These are phyloP conservation scores for Cirrhinus molitorella DNA, from an alignment of 2,797 vertebrate genomes.

Conservation along the genomic window DNA sequence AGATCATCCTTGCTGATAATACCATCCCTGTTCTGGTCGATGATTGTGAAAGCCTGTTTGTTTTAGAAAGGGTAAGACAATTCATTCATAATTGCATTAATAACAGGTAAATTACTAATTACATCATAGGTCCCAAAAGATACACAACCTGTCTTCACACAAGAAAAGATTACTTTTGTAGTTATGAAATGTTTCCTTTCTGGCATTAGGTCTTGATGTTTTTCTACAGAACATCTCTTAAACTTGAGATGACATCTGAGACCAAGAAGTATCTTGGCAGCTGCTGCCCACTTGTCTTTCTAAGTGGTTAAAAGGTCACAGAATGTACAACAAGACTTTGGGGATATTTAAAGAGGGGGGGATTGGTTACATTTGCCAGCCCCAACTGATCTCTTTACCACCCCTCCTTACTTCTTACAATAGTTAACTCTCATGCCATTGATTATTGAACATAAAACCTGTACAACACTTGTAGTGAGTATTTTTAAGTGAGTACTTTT, in stretches of 20 bases:
- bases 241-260: slow-evolving; percentile 75
- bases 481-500: not conserved
- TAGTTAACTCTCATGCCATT: not conserved
- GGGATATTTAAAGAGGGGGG: slow-evolving; percentile 77
- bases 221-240: slow-evolving; percentile 59
- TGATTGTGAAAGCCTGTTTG: slow-evolving; percentile 92
- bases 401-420: slow-evolving; percentile 4
- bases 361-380: slow-evolving; percentile 74
- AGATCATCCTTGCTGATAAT: slow-evolving; percentile 95
- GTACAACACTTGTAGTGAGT: not conserved
- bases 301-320: slow-evolving; percentile 80
- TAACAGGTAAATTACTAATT: not conserved
- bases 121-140: not conserved
- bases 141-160: not conserved
- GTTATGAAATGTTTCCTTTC: slow-evolving; percentile 63
- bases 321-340: slow-evolving; percentile 77
- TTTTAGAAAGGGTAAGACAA: slow-evolving; percentile 24
- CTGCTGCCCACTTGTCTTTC: slow-evolving; percentile 80
- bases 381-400: slow-evolving; percentile 62
- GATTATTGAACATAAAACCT: not conserved
- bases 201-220: slow-evolving; percentile 54
- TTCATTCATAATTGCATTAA: not conserved
- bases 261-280: slow-evolving; percentile 76
- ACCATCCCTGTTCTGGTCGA: slow-evolving; percentile 96
- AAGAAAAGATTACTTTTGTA: slow-evolving; percentile 48